A percentile compares a stretch with the other conserved stretches of the same genome.
Conservation (phyloP, 1,140 invertebrate genomes). For the Samia ricini region DNA sequence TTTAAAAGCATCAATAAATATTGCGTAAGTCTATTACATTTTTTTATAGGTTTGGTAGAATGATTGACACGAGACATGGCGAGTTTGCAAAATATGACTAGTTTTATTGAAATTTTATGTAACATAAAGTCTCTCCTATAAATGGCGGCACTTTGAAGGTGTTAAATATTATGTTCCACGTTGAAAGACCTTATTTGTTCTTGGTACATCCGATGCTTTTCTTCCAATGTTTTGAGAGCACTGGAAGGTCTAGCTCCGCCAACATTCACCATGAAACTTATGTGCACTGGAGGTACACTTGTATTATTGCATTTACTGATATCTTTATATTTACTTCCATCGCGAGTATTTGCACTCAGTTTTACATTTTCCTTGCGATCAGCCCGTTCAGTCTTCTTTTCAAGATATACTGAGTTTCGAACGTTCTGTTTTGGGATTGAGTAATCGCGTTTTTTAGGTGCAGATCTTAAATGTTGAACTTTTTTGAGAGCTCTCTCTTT, state of each 20-base stretch:
- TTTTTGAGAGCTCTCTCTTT: conserved; percentile 22
- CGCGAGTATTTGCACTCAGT: conserved; percentile 27
- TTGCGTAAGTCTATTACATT: background rate
- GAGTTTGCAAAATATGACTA: conserved; percentile 7
- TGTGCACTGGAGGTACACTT: conserved; percentile 41
- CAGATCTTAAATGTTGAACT: background rate
- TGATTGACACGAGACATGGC: conserved; percentile 10
- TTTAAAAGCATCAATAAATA: background rate
- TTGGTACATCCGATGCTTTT: conserved; percentile 63
- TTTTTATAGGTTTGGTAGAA: background rate
- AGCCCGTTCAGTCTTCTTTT: conserved; percentile 9
- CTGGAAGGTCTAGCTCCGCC: conserved; percentile 47
- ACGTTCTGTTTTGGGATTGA: background rate
- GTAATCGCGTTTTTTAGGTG: conserved; percentile 4
- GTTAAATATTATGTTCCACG: conserved; percentile 16
- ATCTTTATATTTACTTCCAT: conserved; percentile 29
- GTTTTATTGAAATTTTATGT: conserved; percentile 2
- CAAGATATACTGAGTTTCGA: background rate
- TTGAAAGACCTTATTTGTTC: conserved; percentile 57
- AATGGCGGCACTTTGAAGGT: background rate
- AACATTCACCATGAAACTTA: conserved; percentile 57
- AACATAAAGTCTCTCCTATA: background rate
- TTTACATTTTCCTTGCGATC: conserved; percentile 6
- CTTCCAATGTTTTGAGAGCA: conserved; percentile 51
- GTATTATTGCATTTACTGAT: conserved; percentile 18